phyloP scores from a whole-genome alignment of 1,140 invertebrate genomes.

The Mycetomoellerius zeteki region DNA sequence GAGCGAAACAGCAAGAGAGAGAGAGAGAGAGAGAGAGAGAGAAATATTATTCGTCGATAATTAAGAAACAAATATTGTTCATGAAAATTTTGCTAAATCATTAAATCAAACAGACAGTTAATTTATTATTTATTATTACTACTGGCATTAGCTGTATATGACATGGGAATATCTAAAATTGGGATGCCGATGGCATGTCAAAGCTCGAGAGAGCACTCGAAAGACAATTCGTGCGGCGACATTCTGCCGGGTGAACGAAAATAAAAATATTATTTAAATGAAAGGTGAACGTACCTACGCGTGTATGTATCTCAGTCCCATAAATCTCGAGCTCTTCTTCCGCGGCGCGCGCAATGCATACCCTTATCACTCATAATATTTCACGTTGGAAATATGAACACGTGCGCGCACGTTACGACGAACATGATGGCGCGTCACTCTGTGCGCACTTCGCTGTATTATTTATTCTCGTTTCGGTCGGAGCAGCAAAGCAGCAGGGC shows the following conservation, averaged over 20 bases:
- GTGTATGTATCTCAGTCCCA: constrained; percentile 30
- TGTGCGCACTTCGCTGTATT: constrained; percentile 50
- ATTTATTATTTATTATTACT: not conserved
- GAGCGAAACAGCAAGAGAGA: not conserved
- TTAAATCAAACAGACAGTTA: not conserved
- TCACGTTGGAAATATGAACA: constrained; percentile 62
- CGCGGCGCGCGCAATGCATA: constrained; percentile 48
- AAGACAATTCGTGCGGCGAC: not conserved
- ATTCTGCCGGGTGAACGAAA: not conserved
- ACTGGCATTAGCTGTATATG: not conserved
- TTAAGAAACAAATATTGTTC: not conserved
- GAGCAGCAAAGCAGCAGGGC: not conserved
- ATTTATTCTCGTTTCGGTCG: constrained; percentile 57
- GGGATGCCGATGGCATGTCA: not conserved
- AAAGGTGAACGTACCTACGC: constrained; percentile 30
- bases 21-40: not conserved
- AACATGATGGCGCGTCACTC: constrained; percentile 56
- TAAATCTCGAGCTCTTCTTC: constrained; percentile 58
- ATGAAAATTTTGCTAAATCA: not conserved
- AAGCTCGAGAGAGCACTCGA: not conserved
- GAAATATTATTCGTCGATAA: not conserved
- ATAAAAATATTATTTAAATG: constrained; percentile 62
- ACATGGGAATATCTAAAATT: not conserved
- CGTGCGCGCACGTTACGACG: constrained; percentile 44
- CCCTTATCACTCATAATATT: constrained; percentile 63